Conservation (phyloP, 2,888 invertebrate species). For the Machimus rusticus region DNA sequence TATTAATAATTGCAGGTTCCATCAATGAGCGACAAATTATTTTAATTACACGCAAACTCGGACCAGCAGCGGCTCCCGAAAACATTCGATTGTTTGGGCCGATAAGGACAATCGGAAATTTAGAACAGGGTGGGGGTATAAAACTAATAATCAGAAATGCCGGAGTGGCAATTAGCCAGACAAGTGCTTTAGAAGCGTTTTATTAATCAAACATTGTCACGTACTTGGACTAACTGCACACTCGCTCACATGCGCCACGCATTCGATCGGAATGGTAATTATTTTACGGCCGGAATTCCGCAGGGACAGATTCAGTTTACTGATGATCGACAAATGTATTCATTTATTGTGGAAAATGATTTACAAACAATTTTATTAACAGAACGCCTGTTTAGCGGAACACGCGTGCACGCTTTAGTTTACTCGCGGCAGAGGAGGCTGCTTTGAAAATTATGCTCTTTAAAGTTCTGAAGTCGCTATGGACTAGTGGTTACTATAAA, state of each 20-base stretch:
- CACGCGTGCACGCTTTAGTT: background rate
- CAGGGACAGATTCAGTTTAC: background rate
- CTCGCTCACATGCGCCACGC: background rate
- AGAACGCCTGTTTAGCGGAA: background rate
- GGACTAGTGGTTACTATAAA: too few relatives aligned
- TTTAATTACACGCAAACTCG: slow-evolving; percentile 30
- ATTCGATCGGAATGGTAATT: background rate
- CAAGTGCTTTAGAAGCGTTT: slow-evolving; percentile 24
- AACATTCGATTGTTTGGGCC: background rate
- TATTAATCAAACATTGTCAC: slow-evolving; percentile 34
- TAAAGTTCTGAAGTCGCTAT: background rate
- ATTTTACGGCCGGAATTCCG: background rate
- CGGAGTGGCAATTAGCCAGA: slow-evolving; percentile 14
- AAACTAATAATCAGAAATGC: slow-evolving; percentile 15
- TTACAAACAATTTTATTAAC: background rate
- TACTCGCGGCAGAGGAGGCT: background rate
- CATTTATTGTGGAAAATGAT: background rate
- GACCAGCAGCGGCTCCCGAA: background rate
- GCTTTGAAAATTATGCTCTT: background rate
- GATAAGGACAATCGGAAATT: slow-evolving; percentile 31
- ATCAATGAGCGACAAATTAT: slow-evolving; percentile 30
- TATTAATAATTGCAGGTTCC: slow-evolving; percentile 12
- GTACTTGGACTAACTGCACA: background rate
- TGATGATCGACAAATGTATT: background rate
- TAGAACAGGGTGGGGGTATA: background rate